Conservation (phyloP, 2,797 vertebrate genomes). For the Myotis planiceps region DNA sequence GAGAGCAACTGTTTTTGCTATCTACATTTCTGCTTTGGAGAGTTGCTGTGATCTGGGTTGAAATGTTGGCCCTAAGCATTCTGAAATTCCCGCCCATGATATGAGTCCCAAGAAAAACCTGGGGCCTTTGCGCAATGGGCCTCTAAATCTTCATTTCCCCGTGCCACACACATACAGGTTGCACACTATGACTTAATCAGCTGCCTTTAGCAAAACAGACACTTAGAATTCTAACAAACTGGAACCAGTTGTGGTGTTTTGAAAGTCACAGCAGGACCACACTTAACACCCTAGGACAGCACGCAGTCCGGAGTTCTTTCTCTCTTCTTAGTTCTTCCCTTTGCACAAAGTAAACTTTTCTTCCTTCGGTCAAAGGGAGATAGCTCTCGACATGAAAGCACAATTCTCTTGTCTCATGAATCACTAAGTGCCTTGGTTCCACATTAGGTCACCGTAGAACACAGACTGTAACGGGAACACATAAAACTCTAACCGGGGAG, state of each 20-base stretch:
- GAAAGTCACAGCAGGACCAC: slow-evolving; percentile 52
- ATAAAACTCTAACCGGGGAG: slow-evolving; percentile 84
- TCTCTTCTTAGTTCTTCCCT: slow-evolving; percentile 48
- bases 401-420: slow-evolving; percentile 78
- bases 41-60: neutral
- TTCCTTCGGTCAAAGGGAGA: slow-evolving; percentile 72
- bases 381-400: slow-evolving; percentile 79
- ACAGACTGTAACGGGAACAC: slow-evolving; percentile 85
- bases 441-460: slow-evolving; percentile 87
- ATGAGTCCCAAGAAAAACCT: slow-evolving; percentile 71
- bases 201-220: slow-evolving; percentile 67
- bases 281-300: neutral
- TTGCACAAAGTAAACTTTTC: slow-evolving; percentile 69
- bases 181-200: slow-evolving; percentile 63
- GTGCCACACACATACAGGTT: slow-evolving; percentile 37
- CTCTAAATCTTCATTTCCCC: slow-evolving; percentile 59
- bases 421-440: slow-evolving; percentile 86
- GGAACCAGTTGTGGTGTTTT: slow-evolving; percentile 37
- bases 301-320: slow-evolving; percentile 45
- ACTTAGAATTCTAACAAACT: slow-evolving; percentile 52
- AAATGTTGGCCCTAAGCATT: neutral
- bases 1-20: neutral
- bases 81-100: slow-evolving; percentile 60
- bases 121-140: slow-evolving; percentile 62
- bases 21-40: slow-evolving; percentile 15